These are phyloP conservation scores for Apodemus agrarius DNA, from an alignment of 2,797 vertebrate genomes.

Conservation along the genomic window DNA sequence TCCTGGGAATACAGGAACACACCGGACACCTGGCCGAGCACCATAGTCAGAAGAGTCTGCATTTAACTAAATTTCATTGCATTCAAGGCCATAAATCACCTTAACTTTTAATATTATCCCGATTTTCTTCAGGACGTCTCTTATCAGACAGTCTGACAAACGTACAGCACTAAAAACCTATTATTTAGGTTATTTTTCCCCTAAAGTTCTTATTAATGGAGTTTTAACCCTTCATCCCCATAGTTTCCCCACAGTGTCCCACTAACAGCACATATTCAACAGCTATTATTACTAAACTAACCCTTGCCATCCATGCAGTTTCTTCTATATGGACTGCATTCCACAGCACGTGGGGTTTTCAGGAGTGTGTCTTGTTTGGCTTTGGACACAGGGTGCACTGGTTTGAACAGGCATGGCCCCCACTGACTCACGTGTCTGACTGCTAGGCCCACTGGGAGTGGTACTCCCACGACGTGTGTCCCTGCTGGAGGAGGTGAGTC, in stretches of 20 bases:
- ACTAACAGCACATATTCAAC: not conserved
- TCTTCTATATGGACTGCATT: not conserved
- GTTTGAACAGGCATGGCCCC: not conserved
- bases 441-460: not conserved
- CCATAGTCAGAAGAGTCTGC: not conserved
- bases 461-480: not conserved
- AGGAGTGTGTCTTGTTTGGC: not conserved
- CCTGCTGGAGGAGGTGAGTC: not conserved
- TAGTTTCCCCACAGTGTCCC: slow-evolving; percentile 3
- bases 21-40: not conserved
- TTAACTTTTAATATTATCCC: slow-evolving; percentile 18
- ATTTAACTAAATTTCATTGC: slow-evolving; percentile 11
- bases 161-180: not conserved
- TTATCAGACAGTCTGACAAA: slow-evolving; percentile 16
- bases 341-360: not conserved
- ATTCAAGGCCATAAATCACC: not conserved
- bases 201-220: slow-evolving; percentile 8
- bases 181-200: slow-evolving; percentile 28
- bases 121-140: slow-evolving; percentile 13
- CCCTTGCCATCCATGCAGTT: not conserved
- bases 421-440: not conserved
- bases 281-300: not conserved
- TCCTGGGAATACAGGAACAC: no score
- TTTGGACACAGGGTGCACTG: not conserved
- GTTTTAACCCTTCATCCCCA: not conserved